Base-by-base conservation (phyloP, 2,797 vertebrate genomes). In the Buceros bicornis region DNA sequence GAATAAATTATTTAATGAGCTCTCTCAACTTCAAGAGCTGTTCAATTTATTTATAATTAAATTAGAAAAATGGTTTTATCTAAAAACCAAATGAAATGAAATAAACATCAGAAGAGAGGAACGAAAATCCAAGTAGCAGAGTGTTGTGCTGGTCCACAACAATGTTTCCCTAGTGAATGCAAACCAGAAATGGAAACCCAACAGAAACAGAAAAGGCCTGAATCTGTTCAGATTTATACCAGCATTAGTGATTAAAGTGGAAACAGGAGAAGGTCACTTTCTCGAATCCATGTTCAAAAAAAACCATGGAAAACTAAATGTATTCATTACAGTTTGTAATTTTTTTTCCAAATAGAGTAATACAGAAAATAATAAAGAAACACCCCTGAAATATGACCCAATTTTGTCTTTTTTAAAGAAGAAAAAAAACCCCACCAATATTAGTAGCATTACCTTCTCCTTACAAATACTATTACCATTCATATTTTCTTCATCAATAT, bases 51-150 rank as follows among this genome's bases (percentile, higher is more conserved):
- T 21, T 12, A 57, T 77, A 64, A 82, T n/a, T 61, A 51, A 57
- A 60, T 37, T 80, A 22, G 33, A 90, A 71, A 37, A 77, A 53
- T 24, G 7, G 25, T 5, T 78, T 90, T 64, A 60, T 80, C 77
- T 35, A 47, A 67, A 89, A 87, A 60, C 3, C 2, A 56, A 71
- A 81, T 67, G 4, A 88, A 87, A 85, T 26, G 1, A 80, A 89
- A 77, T n/a, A 65, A 91, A 65, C 18, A 64, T 50, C 42, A 80
- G 35, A 92, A 73, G 29, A 77, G 40, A 93, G 14, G 51, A 91
- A 64, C 26, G 31, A 26, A 89, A 94, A 93, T 54, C 45, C 48
- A 84, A 86, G 64, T 4, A 72, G 67, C 31, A 60, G 56, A 73
- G 51, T 43, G 22, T 24, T 74, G 10, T 61, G 22, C 28, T 21